Evolutionary conservation across 1,140 invertebrate species (phyloP).

Genomic region (Zaprionus inermis): DNA sequence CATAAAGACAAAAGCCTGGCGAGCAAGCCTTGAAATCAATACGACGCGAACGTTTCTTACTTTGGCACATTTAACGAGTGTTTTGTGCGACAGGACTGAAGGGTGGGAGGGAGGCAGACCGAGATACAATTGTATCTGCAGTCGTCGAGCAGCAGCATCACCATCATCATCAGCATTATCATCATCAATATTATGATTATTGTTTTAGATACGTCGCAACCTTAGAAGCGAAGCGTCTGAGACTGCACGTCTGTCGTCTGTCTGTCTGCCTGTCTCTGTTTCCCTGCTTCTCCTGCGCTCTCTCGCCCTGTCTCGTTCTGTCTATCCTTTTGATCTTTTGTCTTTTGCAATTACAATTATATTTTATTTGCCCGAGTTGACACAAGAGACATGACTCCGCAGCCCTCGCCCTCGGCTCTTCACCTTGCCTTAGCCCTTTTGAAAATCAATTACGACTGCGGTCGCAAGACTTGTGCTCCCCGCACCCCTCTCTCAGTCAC

Average conservation of each 20-base stretch:
- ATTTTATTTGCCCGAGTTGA: slow-evolving; percentile 79
- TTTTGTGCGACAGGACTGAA: slow-evolving; percentile 72
- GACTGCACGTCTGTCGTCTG: slow-evolving; percentile 11
- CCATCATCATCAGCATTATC: slow-evolving; percentile 47
- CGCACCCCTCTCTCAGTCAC: slow-evolving; percentile 3
- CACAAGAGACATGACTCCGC: slow-evolving; percentile 46
- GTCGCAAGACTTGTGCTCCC: slow-evolving; percentile 13
- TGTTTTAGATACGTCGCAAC: slow-evolving; percentile 52
- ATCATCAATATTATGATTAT: slow-evolving; percentile 62
- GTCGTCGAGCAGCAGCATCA: no score
- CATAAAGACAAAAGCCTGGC: slow-evolving; percentile 64
- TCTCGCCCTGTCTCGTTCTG: slow-evolving; percentile 14
- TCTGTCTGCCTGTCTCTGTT: slow-evolving; percentile 27
- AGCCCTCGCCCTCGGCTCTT: neutral
- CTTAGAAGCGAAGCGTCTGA: slow-evolving; percentile 44
- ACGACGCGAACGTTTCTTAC: slow-evolving; percentile 71
- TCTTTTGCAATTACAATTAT: slow-evolving; percentile 80
- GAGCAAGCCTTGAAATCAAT: slow-evolving; percentile 68
- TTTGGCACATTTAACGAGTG: slow-evolving; percentile 81
- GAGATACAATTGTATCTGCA: slow-evolving; percentile 63
- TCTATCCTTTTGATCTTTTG: slow-evolving; percentile 76
- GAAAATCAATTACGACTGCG: slow-evolving; percentile 75
- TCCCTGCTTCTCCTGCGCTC: neutral
- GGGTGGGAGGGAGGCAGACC: slow-evolving; percentile 3
- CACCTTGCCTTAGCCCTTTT: slow-evolving; percentile 51